These are phyloP conservation scores for Polydesmus complanatus DNA, from an alignment of 2,888 invertebrate species.

Conservation along the genomic window DNA sequence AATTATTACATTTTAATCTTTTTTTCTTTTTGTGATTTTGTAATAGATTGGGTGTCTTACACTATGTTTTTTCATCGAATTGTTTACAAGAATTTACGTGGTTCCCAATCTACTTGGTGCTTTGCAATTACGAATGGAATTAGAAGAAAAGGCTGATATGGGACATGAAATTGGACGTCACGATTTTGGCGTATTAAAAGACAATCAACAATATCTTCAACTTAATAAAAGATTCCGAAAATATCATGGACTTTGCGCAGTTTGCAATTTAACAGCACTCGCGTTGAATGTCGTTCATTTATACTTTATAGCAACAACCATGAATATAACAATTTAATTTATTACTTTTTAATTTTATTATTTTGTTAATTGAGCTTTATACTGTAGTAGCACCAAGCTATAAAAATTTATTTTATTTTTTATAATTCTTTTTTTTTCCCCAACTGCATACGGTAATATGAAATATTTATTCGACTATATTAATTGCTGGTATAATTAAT, in stretches of 20 bases:
- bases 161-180: conserved; percentile 45
- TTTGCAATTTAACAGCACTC: conserved; percentile 60
- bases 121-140: conserved; percentile 37
- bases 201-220: conserved; percentile 64
- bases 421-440: too few species aligned
- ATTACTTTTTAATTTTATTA: background rate
- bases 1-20: background rate
- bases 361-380: background rate
- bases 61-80: conserved; percentile 54
- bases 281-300: conserved; percentile 52
- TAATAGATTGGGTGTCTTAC: conserved; percentile 48
- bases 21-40: conserved; percentile 24
- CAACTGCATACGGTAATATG: too few species aligned
- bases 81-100: conserved; percentile 58
- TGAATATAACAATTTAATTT: background rate
- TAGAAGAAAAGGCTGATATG: conserved; percentile 19
- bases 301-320: conserved; percentile 44
- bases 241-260: conserved; percentile 61
- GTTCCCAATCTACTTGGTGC: conserved; percentile 58
- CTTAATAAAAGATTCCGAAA: conserved; percentile 59
- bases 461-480: too few species aligned
- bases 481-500: too few species aligned
- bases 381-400: too few species aligned
- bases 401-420: too few species aligned
- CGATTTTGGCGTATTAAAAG: conserved; percentile 49